Base-by-base conservation (phyloP, 1,140 invertebrate genomes). In the Dendrolimus punctatus region DNA sequence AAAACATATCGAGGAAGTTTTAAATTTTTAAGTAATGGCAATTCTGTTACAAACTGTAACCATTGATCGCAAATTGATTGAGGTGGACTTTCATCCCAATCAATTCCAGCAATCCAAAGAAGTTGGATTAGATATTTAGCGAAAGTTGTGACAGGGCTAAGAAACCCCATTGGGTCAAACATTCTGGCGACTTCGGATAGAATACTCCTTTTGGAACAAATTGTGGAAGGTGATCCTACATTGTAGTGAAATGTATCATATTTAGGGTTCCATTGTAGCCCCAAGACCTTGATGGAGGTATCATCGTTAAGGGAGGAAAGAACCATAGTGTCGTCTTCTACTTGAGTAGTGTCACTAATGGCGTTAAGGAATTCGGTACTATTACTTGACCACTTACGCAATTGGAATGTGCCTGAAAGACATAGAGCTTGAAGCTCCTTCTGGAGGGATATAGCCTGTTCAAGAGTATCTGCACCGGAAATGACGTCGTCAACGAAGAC, bases 111-210 rank as follows among this genome's bases (percentile, higher is more conserved):
- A 3, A 50, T 45, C 65, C 65, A 68, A 8, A 68, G 49, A 7
- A 53, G 46, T 55, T 71, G 64, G 6, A 70, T 63, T 7, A 71
- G 40, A 9, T 56, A 50, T 57, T 68, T 71, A 5, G 63, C 57
- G 8, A 51, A 44, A 46, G 68, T 43, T 8, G 51, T 52, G 6
- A 66, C 43, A 53, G 65, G 63, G 10, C 53, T 48, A 39, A 70
- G 53, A 41, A 60, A 59, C 6, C 64, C 61, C 9, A 66, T 49
- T 40, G 67, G 64, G 41, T 70, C 58, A 39, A 55, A 64, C n/a
- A 66, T 54, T 41, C 58, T n/a, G 7, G 54, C 59, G 5, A 64
- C 54, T 4, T 60, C 57, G 7, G 60, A 68, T n/a, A 68, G 51
- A 10, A 62, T 58, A 6, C 38, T 47, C 37, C 62, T 43, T 50